Base-by-base conservation (phyloP, 2,888 invertebrate genomes). In the Pandemis cinnamomeana region DNA sequence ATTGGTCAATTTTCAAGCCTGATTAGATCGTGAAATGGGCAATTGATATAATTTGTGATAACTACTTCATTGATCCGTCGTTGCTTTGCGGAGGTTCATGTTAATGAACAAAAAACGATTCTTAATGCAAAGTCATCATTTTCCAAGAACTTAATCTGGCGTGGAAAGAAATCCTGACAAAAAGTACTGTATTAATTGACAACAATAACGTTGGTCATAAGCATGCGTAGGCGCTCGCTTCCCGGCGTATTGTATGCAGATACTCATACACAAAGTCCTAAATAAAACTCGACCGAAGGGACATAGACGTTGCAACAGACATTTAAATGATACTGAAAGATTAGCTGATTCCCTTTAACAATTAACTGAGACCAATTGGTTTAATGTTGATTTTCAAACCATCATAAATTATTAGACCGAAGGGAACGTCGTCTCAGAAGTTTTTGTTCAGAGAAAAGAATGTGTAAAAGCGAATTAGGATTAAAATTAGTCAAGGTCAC, bases 171-270 rank as follows among this genome's bases (percentile, higher is more conserved):
- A 76, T 70, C 44, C 68, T n/a, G 48, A 41, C 51, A 66, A 77
- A 67, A 71, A 67, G 71, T 68, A 55, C 48, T 64, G 62, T 64
- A 77, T 75, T 75, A 67, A 76, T 76, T 77, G 75, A 72, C 71
- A 76, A 68, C 27, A 69, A 76, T 78, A 80, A 80, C 68, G 61
- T 75, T 53, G 79, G 80, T 79, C 76, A 76, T 78, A 80, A 72
- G 71, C 73, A 62, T 51, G 63, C 73, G 67, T 55, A 63, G 60
- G 66, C 68, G 51, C 76, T 61, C 41, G 44, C 77, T 78, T 81
- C 77, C 78, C 73, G 74, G 36, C 63, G 75, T 67, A 80, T 80
- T 81, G 81, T 81, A 80, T 80, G 80, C 77, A 80, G 77, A 80
- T 79, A 61, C 8, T 64, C 15, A 15, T 60, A 68, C 10, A n/a